phyloP scores from a whole-genome alignment of 2,888 invertebrate species.

The Hirudinaria manillensis region DNA sequence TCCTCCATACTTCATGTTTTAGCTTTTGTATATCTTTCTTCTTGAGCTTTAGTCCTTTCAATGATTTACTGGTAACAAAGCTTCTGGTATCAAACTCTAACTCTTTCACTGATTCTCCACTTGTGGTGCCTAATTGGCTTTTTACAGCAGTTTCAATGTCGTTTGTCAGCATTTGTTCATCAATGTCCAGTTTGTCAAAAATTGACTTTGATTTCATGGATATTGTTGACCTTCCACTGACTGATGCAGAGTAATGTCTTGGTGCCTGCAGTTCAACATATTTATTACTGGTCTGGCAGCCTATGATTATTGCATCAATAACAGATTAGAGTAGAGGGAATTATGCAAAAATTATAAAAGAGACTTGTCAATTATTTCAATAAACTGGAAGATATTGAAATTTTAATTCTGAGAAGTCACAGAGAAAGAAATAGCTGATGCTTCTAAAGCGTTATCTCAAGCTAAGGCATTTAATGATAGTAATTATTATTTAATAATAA shows the following conservation, averaged over 20 bases:
- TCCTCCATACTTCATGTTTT: constrained; percentile 23
- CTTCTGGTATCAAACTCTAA: constrained; percentile 20
- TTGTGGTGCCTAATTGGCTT: not conserved
- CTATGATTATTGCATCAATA: no score
- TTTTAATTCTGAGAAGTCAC: no score
- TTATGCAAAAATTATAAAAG: no score
- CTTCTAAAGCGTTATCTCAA: no score
- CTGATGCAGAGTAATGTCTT: not conserved
- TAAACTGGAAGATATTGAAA: no score
- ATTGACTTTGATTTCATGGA: not conserved
- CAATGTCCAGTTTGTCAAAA: constrained; percentile 20
- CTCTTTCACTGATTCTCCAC: constrained; percentile 16
- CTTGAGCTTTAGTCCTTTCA: constrained; percentile 21
- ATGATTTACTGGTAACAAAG: constrained; percentile 28
- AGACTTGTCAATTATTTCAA: no score
- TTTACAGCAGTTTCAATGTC: constrained; percentile 10
- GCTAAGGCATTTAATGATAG: no score
- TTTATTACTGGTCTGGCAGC: no score
- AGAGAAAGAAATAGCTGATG: no score
- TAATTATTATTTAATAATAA: no score
- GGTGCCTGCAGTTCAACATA: not conserved
- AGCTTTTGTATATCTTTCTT: constrained; percentile 25
- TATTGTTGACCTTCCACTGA: constrained; percentile 6
- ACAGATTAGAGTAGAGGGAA: no score
- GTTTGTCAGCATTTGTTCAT: constrained; percentile 14